These are phyloP conservation scores for Dugesia japonica DNA, from an alignment of 2,888 invertebrate species.

Conservation along the genomic window DNA sequence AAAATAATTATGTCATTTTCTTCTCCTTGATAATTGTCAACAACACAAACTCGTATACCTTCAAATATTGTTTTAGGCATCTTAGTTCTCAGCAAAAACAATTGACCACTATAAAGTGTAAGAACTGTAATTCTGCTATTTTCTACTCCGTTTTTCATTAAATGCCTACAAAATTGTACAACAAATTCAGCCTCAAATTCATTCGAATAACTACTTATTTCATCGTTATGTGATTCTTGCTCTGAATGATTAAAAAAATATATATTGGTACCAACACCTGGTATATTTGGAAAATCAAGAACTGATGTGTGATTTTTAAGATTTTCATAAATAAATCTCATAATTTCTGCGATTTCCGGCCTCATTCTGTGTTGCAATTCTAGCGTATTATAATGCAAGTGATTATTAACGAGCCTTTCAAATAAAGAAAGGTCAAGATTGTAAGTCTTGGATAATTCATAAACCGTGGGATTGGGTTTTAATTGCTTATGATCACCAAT, in stretches of 20 bases:
- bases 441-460: conserved; percentile 31
- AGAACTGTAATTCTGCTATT: conserved; percentile 41
- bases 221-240: conserved; percentile 38
- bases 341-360: conserved; percentile 28
- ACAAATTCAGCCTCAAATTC: conserved; percentile 41
- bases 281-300: not conserved
- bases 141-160: conserved; percentile 42
- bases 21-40: conserved; percentile 31
- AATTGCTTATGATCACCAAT: conserved; percentile 33
- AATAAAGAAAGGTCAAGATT: conserved; percentile 30
- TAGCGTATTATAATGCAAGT: conserved; percentile 25
- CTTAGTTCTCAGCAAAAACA: conserved; percentile 38
- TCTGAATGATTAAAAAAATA: conserved; percentile 41
- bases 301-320: conserved; percentile 21
- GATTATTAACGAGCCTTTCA: conserved; percentile 31
- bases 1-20: conserved; percentile 41
- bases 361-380: conserved; percentile 28
- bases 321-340: conserved; percentile 25
- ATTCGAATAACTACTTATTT: conserved; percentile 41
- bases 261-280: conserved; percentile 39
- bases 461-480: conserved; percentile 28
- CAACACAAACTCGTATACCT: conserved; percentile 22
- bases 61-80: conserved; percentile 37
- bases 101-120: conserved; percentile 44
- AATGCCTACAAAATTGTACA: conserved; percentile 39